A percentile compares a stretch with the other conserved stretches of the same genome.
phyloP scores from a whole-genome alignment of 2,113 vertebrate genomes.

The Cacatua alba region DNA sequence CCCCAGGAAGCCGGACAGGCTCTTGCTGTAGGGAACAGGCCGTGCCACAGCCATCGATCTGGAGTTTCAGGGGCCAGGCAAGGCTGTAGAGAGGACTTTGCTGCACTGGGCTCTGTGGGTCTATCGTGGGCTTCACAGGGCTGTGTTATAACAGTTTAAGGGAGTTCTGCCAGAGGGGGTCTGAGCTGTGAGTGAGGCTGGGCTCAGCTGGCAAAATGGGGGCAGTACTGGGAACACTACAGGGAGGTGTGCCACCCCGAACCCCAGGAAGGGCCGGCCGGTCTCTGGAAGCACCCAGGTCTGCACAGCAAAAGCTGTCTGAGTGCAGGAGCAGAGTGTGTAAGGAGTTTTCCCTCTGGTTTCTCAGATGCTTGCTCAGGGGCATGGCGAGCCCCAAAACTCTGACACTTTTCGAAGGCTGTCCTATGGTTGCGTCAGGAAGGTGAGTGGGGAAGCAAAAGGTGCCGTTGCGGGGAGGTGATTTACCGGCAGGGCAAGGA shows the following conservation, averaged over 20 bases:
- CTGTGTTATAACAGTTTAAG: background rate
- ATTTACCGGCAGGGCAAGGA: background rate
- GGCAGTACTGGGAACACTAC: rapidly evolving
- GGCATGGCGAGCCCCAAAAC: background rate
- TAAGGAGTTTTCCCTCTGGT: background rate
- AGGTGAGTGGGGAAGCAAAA: slow-evolving; percentile 18
- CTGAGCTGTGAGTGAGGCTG: background rate
- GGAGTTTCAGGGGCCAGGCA: background rate
- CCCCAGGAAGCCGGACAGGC: background rate
- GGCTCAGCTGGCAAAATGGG: background rate
- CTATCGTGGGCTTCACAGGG: background rate
- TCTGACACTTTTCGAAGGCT: background rate
- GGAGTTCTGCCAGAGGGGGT: background rate
- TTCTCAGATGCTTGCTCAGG: slow-evolving; percentile 27
- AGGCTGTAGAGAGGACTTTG: background rate
- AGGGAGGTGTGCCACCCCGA: background rate
- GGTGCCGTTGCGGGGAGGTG: background rate
- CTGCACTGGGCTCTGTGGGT: background rate
- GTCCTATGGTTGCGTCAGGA: background rate
- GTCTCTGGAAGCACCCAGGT: too few relatives aligned
- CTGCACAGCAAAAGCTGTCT: too few relatives aligned
- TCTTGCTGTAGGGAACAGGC: background rate
- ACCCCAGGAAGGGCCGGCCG: rapidly evolving
- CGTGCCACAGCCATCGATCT: rapidly evolving
- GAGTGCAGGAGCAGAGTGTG: background rate